Base-by-base conservation (phyloP, 2,113 vertebrate genomes). In the Trichechus manatus region DNA sequence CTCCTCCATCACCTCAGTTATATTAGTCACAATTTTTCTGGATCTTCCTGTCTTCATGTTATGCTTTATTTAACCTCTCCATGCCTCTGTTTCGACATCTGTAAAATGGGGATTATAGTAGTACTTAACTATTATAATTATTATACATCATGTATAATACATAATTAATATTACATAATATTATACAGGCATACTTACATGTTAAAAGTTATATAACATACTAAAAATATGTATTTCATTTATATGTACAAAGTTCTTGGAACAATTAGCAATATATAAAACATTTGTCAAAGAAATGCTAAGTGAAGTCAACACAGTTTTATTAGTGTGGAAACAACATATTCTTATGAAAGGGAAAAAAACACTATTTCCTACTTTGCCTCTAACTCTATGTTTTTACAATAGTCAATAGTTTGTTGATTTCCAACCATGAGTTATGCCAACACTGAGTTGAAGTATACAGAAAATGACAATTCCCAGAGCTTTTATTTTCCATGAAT, bases 231-330 rank as follows among this genome's bases (percentile, higher is more conserved):
- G 22, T 74, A 56, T 84, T 59, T 50, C 72, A 61, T 91, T 91
- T 95, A 78, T 66, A 36, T 61, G 25, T 23, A 66, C 25, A 92
- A 89, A 92, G 25, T 50, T 0, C 27, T 59, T 59, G 15, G 22
- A 44, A 85, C 27, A 88, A 72, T 39, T 84, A 87, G 29, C 19
- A 94, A 22, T 81, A 75, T 84, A 66, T 82, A 81, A 91, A 88
- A 20, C 29, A 64, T 80, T 63, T 68, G 4, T 66, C 20, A 66
- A 68, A 72, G 93, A 84, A 72, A 72, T 14, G 27, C 47, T 82
- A 83, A 68, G 1, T 68, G 56, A n/a, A 79, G 13, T 23, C 80
- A 29, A 78, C 70, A 13, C 31, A 82, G 9, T 93, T 89, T 87
- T n/a, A 89, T 89, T 14, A 74, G 8, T 79, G 9, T 66, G 39